Evolutionary conservation across 2,113 vertebrate genomes (phyloP), one percentile per base, ranked within the genome.

Genomic region (Ramphastos sulfuratus): DNA sequence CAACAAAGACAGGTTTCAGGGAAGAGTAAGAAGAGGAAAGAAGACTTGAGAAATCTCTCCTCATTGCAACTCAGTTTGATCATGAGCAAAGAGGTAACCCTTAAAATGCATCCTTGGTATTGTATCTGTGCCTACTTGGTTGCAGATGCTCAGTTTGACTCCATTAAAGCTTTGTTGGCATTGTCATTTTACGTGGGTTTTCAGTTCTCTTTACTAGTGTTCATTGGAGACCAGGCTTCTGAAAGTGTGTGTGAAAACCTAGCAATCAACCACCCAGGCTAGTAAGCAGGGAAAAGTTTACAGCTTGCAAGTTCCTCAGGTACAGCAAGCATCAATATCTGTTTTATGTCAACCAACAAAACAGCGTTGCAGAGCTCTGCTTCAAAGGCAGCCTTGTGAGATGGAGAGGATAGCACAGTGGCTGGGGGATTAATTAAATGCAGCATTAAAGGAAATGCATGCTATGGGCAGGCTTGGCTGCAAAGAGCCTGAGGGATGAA

Each of bases 401-500:
- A 30, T 27, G 64, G 35, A 28, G n/a, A 27, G 28, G 11, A 50
- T 13, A 61, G 18, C 2, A 4, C 55, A 46, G 70, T 2, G 4
- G 14, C 37, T 82, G 60, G 10, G 28, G 23, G 21, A 37, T 52
- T 27, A 76, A 63, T 46, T 63, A 73, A 73, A 55, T 10, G 19
- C 35, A 67, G 12, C 9, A 4, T 3, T 58, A 5, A 33, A 50
- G 24, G 8, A 65, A 66, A 66, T 18, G 12, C 5, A 8, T 39
- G 42, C 12, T 0, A 0, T 15, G 21, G 12, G 10, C 44, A 74
- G 27, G 30, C 25, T 67, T 1, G 2, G 18, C 27, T 60, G 61
- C 70, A 89, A 35, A 9, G 30, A 63, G 18, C 21, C 24, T 52
- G 23, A 15, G 44, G 24, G 7, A 37, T 42, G 31, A 33, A 56